Evolutionary conservation across 2,113 vertebrate species (phyloP).

Genomic region (Silurus meridionalis): DNA sequence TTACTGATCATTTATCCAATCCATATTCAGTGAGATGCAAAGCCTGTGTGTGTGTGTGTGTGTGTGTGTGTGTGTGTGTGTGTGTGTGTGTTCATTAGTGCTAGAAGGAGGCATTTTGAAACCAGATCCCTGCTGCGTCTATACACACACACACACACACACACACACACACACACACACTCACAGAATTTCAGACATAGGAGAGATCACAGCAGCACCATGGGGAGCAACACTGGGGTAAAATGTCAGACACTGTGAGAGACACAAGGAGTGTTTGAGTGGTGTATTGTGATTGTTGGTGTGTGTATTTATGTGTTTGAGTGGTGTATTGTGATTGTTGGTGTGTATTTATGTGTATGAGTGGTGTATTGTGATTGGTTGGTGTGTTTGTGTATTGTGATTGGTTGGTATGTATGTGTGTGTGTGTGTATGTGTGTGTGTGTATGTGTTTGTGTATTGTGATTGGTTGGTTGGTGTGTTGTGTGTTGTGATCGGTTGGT

Average conservation of each 20-base stretch:
- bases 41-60: not conserved
- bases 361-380: too few species aligned
- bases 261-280: slow-evolving; percentile 7
- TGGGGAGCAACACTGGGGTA: slow-evolving; percentile 67
- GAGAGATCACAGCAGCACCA: slow-evolving; percentile 68
- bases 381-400: not conserved
- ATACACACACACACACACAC: not conserved
- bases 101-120: not conserved
- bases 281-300: too few species aligned
- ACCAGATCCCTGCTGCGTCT: not conserved
- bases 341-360: too few species aligned
- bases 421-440: not conserved
- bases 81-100: slow-evolving; percentile 20
- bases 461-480: not conserved
- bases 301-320: too few species aligned
- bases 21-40: not conserved
- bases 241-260: slow-evolving; percentile 69
- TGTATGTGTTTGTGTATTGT: too few species aligned
- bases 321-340: too few species aligned
- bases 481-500: too few species aligned
- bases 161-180: too few species aligned
- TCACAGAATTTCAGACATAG: slow-evolving; percentile 21
- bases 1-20: not conserved
- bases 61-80: slow-evolving; percentile 31
- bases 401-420: not conserved